Evolutionary conservation across 2,888 invertebrate genomes (phyloP).

Genomic region (Pachycephus smyrnensis): DNA sequence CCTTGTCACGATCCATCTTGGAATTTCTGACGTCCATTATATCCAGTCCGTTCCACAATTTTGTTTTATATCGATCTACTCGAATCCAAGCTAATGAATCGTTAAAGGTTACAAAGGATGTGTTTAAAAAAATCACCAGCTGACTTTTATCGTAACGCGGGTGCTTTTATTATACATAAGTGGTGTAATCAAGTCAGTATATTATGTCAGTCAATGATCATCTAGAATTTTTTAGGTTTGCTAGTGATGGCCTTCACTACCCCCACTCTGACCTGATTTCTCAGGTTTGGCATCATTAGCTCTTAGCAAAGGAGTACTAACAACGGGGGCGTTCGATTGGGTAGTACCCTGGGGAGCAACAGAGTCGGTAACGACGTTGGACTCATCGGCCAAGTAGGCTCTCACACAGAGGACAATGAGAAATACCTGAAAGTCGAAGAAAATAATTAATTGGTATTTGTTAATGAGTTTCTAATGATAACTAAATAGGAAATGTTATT

Average conservation of each 20-base stretch:
- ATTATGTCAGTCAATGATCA: not conserved
- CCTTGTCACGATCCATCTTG: constrained; percentile 38
- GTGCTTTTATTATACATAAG: not conserved
- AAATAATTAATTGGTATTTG: not conserved
- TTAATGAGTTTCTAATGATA: no score
- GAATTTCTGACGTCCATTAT: constrained; percentile 7
- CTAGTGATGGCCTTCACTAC: no score
- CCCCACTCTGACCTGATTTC: no score
- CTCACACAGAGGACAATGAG: constrained; percentile 9
- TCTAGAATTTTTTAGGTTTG: not conserved
- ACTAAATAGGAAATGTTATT: no score
- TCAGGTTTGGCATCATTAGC: no score
- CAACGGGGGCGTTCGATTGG: constrained; percentile 8
- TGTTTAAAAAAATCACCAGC: not conserved
- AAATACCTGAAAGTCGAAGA: constrained; percentile 11
- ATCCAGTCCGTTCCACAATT: not conserved
- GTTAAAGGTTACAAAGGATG: not conserved
- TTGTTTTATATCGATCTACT: not conserved
- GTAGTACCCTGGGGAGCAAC: constrained; percentile 4
- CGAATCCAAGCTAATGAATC: not conserved
- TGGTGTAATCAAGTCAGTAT: not conserved
- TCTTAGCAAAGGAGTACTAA: no score
- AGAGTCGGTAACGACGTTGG: not conserved
- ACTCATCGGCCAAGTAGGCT: constrained; percentile 17
- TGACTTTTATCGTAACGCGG: not conserved